These are phyloP conservation scores for Peromyscus aztecus DNA, from an alignment of 2,797 vertebrate species.

Conservation along the genomic window DNA sequence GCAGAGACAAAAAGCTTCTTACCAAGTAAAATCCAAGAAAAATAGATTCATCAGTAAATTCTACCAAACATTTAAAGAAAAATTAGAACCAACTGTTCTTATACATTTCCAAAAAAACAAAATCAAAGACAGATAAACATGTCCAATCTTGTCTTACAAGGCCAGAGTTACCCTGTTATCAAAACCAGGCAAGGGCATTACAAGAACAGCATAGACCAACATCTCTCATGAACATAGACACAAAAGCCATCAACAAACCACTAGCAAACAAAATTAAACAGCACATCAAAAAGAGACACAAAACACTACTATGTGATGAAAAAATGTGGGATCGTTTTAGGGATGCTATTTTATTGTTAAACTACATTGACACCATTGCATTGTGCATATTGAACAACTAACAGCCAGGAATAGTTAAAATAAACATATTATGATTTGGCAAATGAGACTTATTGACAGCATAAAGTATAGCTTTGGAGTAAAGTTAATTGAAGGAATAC, in stretches of 20 bases:
- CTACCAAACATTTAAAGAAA: neutral
- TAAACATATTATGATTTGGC: neutral
- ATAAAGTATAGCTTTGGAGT: neutral
- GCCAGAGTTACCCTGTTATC: neutral
- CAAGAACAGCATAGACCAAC: neutral
- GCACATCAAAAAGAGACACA: neutral
- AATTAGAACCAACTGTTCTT: neutral
- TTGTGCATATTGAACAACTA: neutral
- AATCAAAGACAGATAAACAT: neutral
- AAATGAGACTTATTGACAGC: conserved; percentile 27
- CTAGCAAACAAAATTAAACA: neutral
- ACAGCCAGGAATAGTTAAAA: neutral
- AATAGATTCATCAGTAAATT: neutral
- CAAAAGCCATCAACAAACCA: neutral
- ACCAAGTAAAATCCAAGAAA: neutral
- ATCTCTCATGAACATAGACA: neutral
- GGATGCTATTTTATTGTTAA: neutral
- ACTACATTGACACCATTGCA: neutral
- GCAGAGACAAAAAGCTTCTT: neutral
- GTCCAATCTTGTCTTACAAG: neutral
- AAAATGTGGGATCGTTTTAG: neutral
- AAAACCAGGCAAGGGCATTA: neutral
- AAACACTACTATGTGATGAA: neutral
- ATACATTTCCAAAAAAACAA: neutral
- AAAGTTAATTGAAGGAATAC: neutral